A percentile compares a stretch with the other conserved stretches of the same genome.
Evolutionary conservation across 1,140 invertebrate genomes (phyloP).

Genomic region (Brevipalpus yothersi): DNA sequence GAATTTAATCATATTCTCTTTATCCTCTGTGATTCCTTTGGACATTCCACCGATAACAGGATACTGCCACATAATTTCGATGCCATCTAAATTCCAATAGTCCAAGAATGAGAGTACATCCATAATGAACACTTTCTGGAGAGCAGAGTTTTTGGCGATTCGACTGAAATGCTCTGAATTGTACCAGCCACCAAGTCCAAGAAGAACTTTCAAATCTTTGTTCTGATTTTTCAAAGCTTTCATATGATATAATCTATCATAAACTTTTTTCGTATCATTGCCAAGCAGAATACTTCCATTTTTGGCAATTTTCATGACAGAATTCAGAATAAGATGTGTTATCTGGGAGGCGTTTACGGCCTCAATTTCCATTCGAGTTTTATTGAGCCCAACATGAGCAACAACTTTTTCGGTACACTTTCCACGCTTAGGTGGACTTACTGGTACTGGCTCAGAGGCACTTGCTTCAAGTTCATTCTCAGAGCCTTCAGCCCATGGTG

Average conservation of each 20-base stretch:
- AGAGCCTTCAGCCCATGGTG: background rate
- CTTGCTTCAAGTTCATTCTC: background rate
- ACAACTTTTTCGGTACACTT: background rate
- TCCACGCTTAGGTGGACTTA: background rate
- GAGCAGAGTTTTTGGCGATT: conserved; percentile 9
- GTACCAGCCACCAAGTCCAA: conserved; percentile 17
- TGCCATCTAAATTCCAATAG: conserved; percentile 39
- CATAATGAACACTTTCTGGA: conserved; percentile 10
- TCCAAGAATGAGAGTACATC: conserved; percentile 14
- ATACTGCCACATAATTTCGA: conserved; percentile 72
- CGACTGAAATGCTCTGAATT: conserved; percentile 15
- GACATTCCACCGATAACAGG: conserved; percentile 33
- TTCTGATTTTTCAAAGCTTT: conserved; percentile 9
- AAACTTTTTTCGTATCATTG: background rate
- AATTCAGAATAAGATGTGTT: background rate
- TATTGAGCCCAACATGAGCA: background rate
- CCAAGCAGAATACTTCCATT: conserved; percentile 9
- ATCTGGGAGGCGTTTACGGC: background rate
- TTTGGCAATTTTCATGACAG: conserved; percentile 10
- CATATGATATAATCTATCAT: conserved; percentile 4
- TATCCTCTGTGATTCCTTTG: conserved; percentile 19
- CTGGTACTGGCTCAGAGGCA: background rate
- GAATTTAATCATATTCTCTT: conserved; percentile 7
- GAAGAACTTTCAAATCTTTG: conserved; percentile 12
- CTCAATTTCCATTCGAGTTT: background rate